Evolutionary conservation across 2,113 vertebrate genomes (phyloP).

Genomic region (Bubalus kerabau): DNA sequence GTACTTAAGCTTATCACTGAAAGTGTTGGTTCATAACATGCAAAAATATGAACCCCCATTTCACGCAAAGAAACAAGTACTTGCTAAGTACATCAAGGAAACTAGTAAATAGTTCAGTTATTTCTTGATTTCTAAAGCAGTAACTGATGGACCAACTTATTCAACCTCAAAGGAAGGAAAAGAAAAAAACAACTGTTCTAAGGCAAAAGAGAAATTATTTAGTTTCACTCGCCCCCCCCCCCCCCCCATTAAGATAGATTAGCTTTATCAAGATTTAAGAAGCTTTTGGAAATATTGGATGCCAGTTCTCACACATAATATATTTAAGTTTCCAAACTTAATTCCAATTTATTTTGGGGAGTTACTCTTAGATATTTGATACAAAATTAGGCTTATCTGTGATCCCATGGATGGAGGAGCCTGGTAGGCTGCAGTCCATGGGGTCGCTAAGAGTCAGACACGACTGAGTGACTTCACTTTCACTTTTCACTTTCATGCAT

Average conservation of each 20-base stretch:
- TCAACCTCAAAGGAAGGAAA: not conserved
- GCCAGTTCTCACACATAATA: not conserved
- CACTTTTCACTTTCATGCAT: too few relatives aligned
- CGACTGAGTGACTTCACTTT: too few relatives aligned
- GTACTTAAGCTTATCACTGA: not conserved
- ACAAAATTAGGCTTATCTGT: not conserved
- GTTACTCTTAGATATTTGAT: not conserved
- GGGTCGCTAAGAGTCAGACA: accelerated
- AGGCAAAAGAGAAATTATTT: not conserved
- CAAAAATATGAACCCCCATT: not conserved
- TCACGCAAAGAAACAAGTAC: not conserved
- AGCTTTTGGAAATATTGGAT: not conserved
- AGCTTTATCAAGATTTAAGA: not conserved
- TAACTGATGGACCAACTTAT: not conserved
- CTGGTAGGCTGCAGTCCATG: too few relatives aligned
- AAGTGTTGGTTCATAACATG: not conserved
- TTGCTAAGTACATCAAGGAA: not conserved
- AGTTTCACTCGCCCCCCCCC: not conserved
- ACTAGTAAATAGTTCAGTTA: not conserved
- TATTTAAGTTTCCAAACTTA: not conserved
- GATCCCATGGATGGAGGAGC: too few relatives aligned
- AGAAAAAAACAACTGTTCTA: not conserved
- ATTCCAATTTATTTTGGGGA: not conserved
- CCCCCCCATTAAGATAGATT: not conserved
- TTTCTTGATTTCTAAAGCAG: not conserved